Base-by-base conservation (phyloP, 1,140 invertebrate species). In the Lycorma delicatula region DNA sequence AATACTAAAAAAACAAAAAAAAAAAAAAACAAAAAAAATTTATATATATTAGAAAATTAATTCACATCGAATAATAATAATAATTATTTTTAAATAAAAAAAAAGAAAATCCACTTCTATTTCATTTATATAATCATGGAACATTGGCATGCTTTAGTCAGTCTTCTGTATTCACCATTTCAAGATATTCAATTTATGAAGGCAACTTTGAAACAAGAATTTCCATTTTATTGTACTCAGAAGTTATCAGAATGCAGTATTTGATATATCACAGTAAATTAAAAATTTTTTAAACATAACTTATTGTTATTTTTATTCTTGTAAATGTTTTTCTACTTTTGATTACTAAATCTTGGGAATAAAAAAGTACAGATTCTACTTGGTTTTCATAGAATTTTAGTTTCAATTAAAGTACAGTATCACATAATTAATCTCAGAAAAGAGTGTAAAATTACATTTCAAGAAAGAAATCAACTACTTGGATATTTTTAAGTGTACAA, bases 131-230 rank as follows among this genome's bases (percentile, higher is more conserved):
- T 63, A 60, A 48, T 60, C 55, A 60, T 63, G 60, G 58, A 60
- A 64, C 60, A 64, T 64, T 64, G 62, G 62, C 62, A 64, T 64
- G 60, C 60, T 57, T 59, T 54, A 61, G 59, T 64, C 62, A 64
- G 62, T 64, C 62, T 64, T 64, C 56, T 61, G 50, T 60, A 56
- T 58, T 60, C 48, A 56, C 57, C 56, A 61, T 55, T 56, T 59
- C 38, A 27, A 27, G 23, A 29, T 51, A 27, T 49, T 51, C 27
- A 27, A 51, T 51, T 49, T 12, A 51, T 51, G 26, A 18, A 18
- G 20, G 25, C 23, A 25, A 49, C 23, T 6, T 28, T 26, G 7
- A 38, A 20, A 44, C 18, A 11, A 27, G 49, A 9, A n/a, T 51
- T 25, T 27, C 11, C 49, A 18, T 27, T 28, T 12, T 29, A 12